A percentile compares a stretch with the other conserved stretches of the same genome.
Evolutionary conservation across 2,113 vertebrate genomes (phyloP).

Genomic region (Pionites leucogaster): DNA sequence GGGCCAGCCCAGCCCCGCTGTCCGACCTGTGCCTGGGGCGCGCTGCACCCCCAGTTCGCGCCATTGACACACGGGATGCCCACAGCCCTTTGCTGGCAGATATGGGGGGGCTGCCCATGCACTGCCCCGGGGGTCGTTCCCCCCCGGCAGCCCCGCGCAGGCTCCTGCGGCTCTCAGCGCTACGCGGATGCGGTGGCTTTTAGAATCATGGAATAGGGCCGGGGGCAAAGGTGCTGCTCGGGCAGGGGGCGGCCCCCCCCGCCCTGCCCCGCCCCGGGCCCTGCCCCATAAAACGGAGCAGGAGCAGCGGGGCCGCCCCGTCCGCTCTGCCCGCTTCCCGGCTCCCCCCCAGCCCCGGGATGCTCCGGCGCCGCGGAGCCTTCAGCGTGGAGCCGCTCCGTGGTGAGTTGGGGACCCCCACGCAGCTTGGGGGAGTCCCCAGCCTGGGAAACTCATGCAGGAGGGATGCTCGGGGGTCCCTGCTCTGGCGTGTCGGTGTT

Average conservation of each 20-base stretch:
- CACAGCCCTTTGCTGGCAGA: background rate
- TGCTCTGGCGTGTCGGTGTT: too few species aligned
- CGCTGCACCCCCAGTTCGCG: rapidly evolving
- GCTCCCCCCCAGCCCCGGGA: background rate
- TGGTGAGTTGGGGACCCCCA: background rate
- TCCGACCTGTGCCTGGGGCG: background rate
- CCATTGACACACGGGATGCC: background rate
- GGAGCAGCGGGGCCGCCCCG: background rate
- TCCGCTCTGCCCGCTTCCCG: background rate
- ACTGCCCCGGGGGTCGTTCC: too few species aligned
- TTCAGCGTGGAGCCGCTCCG: background rate
- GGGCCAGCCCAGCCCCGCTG: background rate
- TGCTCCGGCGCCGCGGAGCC: conserved; percentile 7
- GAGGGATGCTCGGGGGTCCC: background rate
- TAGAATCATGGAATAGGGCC: background rate
- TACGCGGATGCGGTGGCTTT: background rate
- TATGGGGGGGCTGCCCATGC: too few species aligned
- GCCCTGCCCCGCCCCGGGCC: background rate
- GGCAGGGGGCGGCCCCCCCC: background rate
- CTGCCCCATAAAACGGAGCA: background rate
- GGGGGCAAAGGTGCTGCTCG: background rate
- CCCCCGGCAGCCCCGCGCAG: background rate
- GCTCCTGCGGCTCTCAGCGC: background rate
- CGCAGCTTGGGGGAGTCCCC: rapidly evolving
- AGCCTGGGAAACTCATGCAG: rapidly evolving